A percentile compares a stretch with the other conserved stretches of the same genome.
phyloP scores from a whole-genome alignment of 2,113 vertebrate species.

The Telmatochromis brachygnathus region DNA sequence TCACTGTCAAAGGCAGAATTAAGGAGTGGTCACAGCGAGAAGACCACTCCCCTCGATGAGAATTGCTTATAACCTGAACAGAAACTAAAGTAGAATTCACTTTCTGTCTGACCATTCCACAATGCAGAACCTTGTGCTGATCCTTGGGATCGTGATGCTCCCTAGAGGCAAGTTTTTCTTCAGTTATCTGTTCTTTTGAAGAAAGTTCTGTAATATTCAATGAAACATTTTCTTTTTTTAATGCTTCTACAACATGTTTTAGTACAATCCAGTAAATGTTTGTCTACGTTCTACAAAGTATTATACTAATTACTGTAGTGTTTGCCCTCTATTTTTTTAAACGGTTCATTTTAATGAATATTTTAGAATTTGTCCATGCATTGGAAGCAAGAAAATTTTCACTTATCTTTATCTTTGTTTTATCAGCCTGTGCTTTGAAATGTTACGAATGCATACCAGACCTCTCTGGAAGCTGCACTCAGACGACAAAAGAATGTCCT shows the following conservation, averaged over 20 bases:
- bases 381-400: neutral
- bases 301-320: no score
- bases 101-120: neutral
- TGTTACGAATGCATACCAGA: no score
- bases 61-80: neutral
- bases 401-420: neutral
- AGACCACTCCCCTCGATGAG: neutral
- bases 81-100: neutral
- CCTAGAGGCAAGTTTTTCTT: conserved; percentile 13
- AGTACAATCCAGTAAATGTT: no score
- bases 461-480: no score
- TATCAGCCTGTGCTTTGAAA: no score
- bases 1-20: neutral
- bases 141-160: conserved; percentile 27
- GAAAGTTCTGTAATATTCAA: neutral
- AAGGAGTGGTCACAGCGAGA: neutral
- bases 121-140: conserved; percentile 21
- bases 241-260: neutral
- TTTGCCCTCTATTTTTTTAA: neutral
- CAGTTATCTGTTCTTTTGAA: neutral
- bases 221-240: neutral
- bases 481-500: no score
- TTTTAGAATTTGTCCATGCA: neutral
- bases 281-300: neutral
- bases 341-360: neutral